These are phyloP conservation scores for Plebejus melissa DNA, from an alignment of 2,888 invertebrate species.

Conservation along the genomic window DNA sequence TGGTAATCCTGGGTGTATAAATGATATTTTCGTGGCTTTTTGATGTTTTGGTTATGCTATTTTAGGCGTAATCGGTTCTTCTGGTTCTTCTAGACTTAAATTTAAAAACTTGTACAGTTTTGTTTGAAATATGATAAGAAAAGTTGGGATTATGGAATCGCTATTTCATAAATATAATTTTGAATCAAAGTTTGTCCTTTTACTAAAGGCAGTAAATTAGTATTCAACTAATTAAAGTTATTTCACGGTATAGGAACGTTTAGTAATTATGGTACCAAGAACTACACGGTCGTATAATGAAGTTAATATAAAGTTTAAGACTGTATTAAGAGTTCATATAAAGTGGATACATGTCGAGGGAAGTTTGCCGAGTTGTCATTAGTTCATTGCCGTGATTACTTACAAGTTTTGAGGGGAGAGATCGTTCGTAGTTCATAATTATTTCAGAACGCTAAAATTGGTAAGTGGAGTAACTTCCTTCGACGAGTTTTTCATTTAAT, in stretches of 20 bases:
- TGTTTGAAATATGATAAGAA: not conserved
- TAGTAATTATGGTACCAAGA: not conserved
- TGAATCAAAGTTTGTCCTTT: not conserved
- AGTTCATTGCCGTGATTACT: slow-evolving; percentile 71
- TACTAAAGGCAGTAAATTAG: not conserved
- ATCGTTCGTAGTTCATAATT: slow-evolving; percentile 60
- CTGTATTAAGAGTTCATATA: slow-evolving; percentile 21
- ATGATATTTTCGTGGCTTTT: not conserved
- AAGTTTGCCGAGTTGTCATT: slow-evolving; percentile 62
- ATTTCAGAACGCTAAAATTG: slow-evolving; percentile 51
- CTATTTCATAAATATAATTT: not conserved
- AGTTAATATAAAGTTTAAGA: slow-evolving; percentile 31
- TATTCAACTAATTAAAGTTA: slow-evolving; percentile 5
- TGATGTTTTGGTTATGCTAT: not conserved
- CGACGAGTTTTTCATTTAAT: not conserved
- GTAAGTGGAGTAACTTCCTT: slow-evolving; percentile 1
- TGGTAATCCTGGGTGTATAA: not conserved
- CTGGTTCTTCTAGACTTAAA: not conserved
- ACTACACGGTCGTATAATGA: not conserved
- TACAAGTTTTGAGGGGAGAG: slow-evolving; percentile 39
- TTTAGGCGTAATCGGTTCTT: not conserved
- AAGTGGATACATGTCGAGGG: slow-evolving; percentile 36
- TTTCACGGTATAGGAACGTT: not conserved
- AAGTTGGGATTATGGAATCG: not conserved
- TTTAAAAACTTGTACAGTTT: not conserved